Percentiles rank a stretch among this genome's conserved stretches.
These are phyloP conservation scores for Reticulitermes lucifugus DNA, from an alignment of 2,888 invertebrate species.

Conservation along the genomic window DNA sequence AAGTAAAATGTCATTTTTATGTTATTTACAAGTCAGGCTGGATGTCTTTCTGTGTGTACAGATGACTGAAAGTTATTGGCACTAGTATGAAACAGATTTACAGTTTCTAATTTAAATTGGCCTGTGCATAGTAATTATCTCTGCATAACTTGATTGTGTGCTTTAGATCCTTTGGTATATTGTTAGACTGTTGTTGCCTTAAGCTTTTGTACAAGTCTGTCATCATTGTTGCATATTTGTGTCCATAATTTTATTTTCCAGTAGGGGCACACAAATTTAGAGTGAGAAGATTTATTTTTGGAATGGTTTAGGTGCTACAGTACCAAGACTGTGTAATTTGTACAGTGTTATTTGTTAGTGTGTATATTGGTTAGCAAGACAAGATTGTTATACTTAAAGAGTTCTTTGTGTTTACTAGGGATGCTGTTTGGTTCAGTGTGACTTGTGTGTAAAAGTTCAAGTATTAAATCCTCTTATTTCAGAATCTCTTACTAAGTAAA, in stretches of 20 bases:
- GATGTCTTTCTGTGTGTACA: no score
- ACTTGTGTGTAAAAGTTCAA: no score
- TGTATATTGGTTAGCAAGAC: background rate
- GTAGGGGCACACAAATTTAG: no score
- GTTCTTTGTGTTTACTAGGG: constrained; percentile 21
- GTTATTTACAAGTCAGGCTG: no score
- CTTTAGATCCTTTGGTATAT: constrained; percentile 10
- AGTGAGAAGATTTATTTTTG: constrained; percentile 34
- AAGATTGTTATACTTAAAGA: constrained; percentile 1
- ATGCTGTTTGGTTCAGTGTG: constrained; percentile 5
- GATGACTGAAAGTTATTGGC: no score
- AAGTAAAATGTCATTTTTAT: no score
- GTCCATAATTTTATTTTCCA: no score
- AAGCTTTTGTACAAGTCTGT: constrained; percentile 9
- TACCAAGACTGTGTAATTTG: constrained; percentile 17
- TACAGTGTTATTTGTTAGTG: constrained; percentile 39
- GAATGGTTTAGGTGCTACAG: constrained; percentile 39
- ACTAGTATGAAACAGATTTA: no score
- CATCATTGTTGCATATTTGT: background rate
- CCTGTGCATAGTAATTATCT: no score
- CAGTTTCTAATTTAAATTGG: no score
- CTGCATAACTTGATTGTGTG: background rate
- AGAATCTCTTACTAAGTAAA: no score
- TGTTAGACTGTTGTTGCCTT: background rate
- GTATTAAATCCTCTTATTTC: no score